Evolutionary conservation across 2,797 vertebrate species (phyloP), one percentile per base, ranked within the genome.

Genomic region (Hydrocynus forskahlii): DNA sequence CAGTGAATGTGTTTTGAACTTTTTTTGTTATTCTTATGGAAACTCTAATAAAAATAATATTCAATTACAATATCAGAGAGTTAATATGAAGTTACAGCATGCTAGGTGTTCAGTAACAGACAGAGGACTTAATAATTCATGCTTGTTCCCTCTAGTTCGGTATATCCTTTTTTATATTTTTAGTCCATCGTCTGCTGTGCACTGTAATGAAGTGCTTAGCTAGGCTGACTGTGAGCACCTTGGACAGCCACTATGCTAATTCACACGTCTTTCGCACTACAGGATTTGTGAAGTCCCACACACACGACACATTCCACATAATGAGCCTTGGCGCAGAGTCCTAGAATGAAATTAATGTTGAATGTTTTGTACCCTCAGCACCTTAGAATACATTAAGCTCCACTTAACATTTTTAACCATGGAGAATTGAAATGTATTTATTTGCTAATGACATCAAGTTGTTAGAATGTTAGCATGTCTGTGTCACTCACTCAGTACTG

Each of bases 211-310:
- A 68, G 45, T 43, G 9, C 66, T 68, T 19, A 68, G n/a, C 66
- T 68, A 40, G 7, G 38, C 16, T 67, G 19, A 38, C 38, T 40
- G 40, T n/a, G 6, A 67, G 17, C 35, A 43, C 64, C 40, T 43
- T 23, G 40, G 66, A 68, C 66, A 68, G 38, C 38, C 38, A 45
- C 66, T n/a, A 14, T 45, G 9, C 66, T 21, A 43, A n/a, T 45
- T 68, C 66, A 6, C 66, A 45, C 38, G 19, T 68, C 17, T 68
- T 68, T 68, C 66, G 45, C 66, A 68, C 64, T 17, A 19, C 66
- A 21, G 45, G 19, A 21, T n/a, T 21, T 45, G 66, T 21, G 38
- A 68, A 64, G 14, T 64, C 63, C 63, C 19, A 64, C 63, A 29
- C 29, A 38, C 62, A 6, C 25, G 25, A 16, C 63, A 64, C 29